Evolutionary conservation across 2,888 invertebrate genomes (phyloP), one percentile per base, ranked within the genome.

Genomic region (Taphrorychus bicolor): DNA sequence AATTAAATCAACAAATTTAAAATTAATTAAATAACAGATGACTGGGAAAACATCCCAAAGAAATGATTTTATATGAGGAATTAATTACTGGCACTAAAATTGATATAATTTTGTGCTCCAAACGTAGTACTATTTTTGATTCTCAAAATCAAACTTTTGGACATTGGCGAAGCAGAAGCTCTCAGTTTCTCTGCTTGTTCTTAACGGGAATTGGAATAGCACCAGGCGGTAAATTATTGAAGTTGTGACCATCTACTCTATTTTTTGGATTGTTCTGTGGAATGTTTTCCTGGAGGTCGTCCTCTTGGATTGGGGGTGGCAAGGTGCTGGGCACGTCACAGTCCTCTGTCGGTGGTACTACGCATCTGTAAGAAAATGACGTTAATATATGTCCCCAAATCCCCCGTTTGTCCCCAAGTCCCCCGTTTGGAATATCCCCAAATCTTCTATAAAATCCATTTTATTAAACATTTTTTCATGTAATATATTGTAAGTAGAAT

Each of bases 271-370:
- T 76, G 61, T 82, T 82, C 57, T 76, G 76, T 1, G 80, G 79
- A 16, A 79, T 73, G 67, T 80, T 79, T 21, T 77, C 74, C 48
- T 79, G 77, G 19, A 75, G 78, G 2, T 81, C 81, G 41, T 83
- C 86, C 59, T 88, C 89, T 73, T 87, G 88, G 18, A 84, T 84
- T 0, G 88, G 88, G 0, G 87, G 85, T 0, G 90, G 86, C 0
- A 89, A 88, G 18, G 93, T 93, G 67, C 93, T 90, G 0, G 93
- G 94, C 0, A 93, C 85, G 73, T 94, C 94, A 76, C 95, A 95
- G 77, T 95, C 94, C 75, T 93, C 94, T 32, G 94, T 95, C 4
- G 95, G 95, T 0, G 94, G 94, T 5, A 94, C 93, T 23, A 94
- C 93, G 80, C 95, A 95, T 73, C 71, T 70, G 21, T 18, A 68